A percentile compares a stretch with the other conserved stretches of the same genome.
Evolutionary conservation across 2,113 vertebrate species (phyloP).

Genomic region (Eubucco bourcierii): DNA sequence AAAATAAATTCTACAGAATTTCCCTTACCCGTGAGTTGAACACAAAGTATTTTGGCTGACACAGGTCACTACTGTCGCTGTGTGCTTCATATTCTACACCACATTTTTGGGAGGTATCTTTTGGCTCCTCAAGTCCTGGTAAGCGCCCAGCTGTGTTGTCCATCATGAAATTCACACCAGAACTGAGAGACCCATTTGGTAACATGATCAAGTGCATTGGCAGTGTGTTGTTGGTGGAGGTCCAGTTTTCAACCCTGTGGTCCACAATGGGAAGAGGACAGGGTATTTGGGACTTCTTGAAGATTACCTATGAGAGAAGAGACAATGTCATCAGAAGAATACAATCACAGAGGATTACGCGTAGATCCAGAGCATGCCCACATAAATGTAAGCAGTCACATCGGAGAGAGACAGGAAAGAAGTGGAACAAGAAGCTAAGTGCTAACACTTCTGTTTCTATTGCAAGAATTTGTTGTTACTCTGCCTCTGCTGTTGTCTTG

Average conservation of each 20-base stretch:
- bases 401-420: not conserved
- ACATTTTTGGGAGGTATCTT: slow-evolving; percentile 47
- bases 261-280: slow-evolving; percentile 87
- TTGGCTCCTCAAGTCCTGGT: slow-evolving; percentile 59
- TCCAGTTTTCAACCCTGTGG: slow-evolving; percentile 78
- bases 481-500: not conserved
- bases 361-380: not conserved
- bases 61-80: slow-evolving; percentile 79
- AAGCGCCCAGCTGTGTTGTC: slow-evolving; percentile 78
- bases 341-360: not conserved
- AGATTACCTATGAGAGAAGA: slow-evolving; percentile 84
- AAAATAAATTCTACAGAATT: not conserved
- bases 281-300: slow-evolving; percentile 93
- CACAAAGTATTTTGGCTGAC: slow-evolving; percentile 91
- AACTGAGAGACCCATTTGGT: slow-evolving; percentile 71
- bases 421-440: not conserved
- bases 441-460: not conserved
- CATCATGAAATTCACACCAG: slow-evolving; percentile 79
- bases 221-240: slow-evolving; percentile 76
- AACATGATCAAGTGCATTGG: slow-evolving; percentile 63
- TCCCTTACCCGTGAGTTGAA: slow-evolving; percentile 93
- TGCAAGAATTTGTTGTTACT: not conserved
- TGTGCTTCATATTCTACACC: slow-evolving; percentile 79
- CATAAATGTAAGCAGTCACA: not conserved
- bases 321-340: not conserved